Conservation (phyloP, 2,797 vertebrate species). For the Anguilla pacifica region DNA sequence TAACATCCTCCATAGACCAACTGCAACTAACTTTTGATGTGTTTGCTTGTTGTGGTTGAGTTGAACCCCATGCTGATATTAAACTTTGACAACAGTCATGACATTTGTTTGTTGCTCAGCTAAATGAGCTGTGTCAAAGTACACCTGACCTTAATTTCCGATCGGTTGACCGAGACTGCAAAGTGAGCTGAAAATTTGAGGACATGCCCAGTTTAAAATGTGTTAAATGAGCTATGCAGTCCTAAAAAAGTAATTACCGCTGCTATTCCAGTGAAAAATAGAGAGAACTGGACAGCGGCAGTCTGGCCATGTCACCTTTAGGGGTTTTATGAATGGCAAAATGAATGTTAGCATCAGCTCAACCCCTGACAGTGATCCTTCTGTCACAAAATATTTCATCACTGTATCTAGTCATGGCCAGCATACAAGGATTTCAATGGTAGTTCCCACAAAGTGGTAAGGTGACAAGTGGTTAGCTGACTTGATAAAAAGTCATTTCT, state of each 20-base stretch:
- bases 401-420: neutral
- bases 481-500: neutral
- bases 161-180: neutral
- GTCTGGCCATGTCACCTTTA: neutral
- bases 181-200: neutral
- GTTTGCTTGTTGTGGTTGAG: neutral
- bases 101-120: conserved; percentile 6
- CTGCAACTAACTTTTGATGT: neutral
- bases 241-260: neutral
- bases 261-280: neutral
- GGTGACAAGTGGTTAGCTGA: neutral
- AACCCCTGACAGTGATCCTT: neutral
- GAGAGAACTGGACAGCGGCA: neutral
- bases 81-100: conserved; percentile 1
- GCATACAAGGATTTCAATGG: neutral
- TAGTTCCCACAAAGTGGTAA: neutral
- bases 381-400: neutral
- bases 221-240: neutral
- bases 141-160: neutral
- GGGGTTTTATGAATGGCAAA: neutral
- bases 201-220: neutral
- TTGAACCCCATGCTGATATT: neutral
- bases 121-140: neutral
- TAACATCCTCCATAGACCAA: neutral
- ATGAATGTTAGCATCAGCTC: neutral